Evolutionary conservation across 2,797 vertebrate species (phyloP).

Genomic region (Anisognathus igniventris): DNA sequence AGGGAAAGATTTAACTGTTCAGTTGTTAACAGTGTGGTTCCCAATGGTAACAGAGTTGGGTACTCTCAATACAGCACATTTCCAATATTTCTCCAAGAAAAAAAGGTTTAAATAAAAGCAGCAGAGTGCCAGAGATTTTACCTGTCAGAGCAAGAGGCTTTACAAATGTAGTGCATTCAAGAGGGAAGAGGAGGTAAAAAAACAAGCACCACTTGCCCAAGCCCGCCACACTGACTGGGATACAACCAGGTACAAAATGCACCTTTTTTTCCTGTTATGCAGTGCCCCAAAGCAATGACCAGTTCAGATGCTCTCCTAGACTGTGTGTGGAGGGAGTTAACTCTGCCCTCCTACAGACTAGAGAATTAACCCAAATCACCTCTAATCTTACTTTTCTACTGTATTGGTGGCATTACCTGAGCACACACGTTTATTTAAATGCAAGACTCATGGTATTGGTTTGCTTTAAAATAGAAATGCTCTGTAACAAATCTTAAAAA

Average conservation of each 20-base stretch:
- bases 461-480: not conserved
- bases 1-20: not conserved
- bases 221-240: not conserved
- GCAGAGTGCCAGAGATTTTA: not conserved
- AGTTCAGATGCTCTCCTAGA: not conserved
- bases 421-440: not conserved
- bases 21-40: not conserved
- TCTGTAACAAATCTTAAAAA: not conserved
- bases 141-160: not conserved
- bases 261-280: not conserved
- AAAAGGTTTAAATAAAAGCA: not conserved
- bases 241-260: not conserved
- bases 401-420: not conserved
- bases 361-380: not conserved
- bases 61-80: not conserved
- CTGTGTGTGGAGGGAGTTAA: not conserved
- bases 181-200: not conserved
- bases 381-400: not conserved
- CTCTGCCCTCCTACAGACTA: not conserved
- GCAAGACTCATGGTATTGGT: not conserved
- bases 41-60: not conserved
- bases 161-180: not conserved
- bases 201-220: not conserved
- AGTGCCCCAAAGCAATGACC: not conserved
- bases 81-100: not conserved